Conservation (phyloP, 2,888 invertebrate genomes). For the Thyatira batis region DNA sequence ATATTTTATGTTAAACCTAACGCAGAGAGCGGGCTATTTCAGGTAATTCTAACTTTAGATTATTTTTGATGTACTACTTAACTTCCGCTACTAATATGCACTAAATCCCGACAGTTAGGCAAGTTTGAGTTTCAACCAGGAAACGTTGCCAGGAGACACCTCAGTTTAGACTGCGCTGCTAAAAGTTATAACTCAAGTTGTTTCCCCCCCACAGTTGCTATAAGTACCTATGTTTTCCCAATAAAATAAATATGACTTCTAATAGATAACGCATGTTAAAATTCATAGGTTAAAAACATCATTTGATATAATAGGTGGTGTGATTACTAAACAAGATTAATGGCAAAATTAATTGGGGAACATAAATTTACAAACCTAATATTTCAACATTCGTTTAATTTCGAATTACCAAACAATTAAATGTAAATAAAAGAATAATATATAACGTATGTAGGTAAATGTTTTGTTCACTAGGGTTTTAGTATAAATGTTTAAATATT, state of each 20-base stretch:
- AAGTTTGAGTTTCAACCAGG: constrained; percentile 17
- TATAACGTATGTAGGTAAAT: no score
- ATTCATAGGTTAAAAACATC: no score
- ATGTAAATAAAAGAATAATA: no score
- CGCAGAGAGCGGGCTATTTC: neutral
- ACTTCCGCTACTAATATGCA: constrained; percentile 35
- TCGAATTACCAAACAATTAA: no score
- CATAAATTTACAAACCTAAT: no score
- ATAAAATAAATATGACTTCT: no score
- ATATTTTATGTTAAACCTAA: neutral
- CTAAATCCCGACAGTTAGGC: constrained; percentile 31
- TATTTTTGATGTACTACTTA: constrained; percentile 32
- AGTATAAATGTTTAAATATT: constrained; percentile 39
- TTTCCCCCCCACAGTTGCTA: constrained; percentile 10
- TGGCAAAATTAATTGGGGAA: no score
- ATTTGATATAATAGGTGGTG: no score
- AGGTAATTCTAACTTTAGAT: constrained; percentile 1
- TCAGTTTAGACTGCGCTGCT: constrained; percentile 20
- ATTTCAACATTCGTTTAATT: no score
- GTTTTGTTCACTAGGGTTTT: constrained; percentile 20
- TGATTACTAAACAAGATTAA: no score
- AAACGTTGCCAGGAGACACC: constrained; percentile 22
- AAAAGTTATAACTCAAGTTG: constrained; percentile 41
- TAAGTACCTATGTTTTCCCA: neutral
- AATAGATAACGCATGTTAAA: no score